Conservation (phyloP, 2,888 invertebrate genomes). For the Miltochrista miniata region DNA sequence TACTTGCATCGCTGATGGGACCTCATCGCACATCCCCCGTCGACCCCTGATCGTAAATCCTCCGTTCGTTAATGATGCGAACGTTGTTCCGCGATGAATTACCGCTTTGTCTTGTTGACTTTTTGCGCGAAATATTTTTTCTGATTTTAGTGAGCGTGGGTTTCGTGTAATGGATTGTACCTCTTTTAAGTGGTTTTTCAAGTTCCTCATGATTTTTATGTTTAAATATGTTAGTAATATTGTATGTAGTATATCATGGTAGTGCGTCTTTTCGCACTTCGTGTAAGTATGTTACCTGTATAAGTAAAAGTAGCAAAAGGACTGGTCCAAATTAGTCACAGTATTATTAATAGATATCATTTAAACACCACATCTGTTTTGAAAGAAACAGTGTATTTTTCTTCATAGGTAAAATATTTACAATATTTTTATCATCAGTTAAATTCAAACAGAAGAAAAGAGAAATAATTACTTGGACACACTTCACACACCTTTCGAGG, state of each 20-base stretch:
- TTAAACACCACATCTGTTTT: no score
- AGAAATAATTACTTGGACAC: no score
- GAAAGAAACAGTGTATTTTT: no score
- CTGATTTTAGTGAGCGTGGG: constrained; percentile 69
- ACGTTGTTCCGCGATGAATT: constrained; percentile 72
- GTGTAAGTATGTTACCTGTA: no score
- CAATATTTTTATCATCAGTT: no score
- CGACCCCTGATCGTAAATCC: constrained; percentile 76
- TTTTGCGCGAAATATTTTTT: constrained; percentile 68
- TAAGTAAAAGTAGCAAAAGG: no score
- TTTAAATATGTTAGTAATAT: constrained; percentile 67
- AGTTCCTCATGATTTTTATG: constrained; percentile 74
- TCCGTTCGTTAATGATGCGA: constrained; percentile 74
- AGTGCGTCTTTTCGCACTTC: no score
- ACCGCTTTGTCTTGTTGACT: constrained; percentile 72
- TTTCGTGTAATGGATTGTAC: constrained; percentile 66
- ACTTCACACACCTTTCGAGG: no score
- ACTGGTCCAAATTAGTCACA: no score
- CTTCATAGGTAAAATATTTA: no score
- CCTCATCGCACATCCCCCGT: constrained; percentile 32
- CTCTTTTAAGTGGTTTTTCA: constrained; percentile 73
- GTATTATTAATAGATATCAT: no score
- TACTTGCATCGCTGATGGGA: constrained; percentile 72
- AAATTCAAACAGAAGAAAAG: no score
- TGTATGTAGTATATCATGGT: constrained; percentile 32